Percentiles rank a stretch among this genome's conserved stretches.
phyloP scores from a whole-genome alignment of 2,797 vertebrate genomes.

The Gymnoscopelus braueri region DNA sequence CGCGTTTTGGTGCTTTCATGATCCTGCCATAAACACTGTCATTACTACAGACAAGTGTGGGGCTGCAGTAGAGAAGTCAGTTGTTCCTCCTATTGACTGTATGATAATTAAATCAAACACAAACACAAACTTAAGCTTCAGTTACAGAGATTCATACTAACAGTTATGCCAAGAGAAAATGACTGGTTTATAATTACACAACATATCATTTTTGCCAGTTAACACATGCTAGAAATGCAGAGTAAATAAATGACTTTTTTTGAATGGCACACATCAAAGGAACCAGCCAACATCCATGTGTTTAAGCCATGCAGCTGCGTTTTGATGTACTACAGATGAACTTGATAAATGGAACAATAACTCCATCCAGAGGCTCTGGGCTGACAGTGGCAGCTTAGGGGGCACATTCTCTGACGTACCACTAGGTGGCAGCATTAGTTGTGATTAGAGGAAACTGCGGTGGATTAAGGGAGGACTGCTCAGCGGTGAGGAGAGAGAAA shows the following conservation, averaged over 20 bases:
- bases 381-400: slow-evolving; percentile 10
- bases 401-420: slow-evolving; percentile 38
- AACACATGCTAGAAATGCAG: not conserved
- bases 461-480: not conserved
- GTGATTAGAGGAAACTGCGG: slow-evolving; percentile 7
- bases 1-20: slow-evolving; percentile 16
- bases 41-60: not conserved
- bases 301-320: not conserved
- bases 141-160: not conserved
- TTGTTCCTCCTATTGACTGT: slow-evolving; percentile 6
- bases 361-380: slow-evolving; percentile 68
- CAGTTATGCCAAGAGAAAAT: not conserved
- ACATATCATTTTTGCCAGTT: slow-evolving; percentile 7
- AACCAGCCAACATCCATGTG: not conserved
- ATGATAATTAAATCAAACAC: slow-evolving; percentile 8
- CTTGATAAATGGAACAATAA: slow-evolving; percentile 56
- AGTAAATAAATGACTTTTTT: not conserved
- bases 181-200: not conserved
- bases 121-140: not conserved
- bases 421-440: slow-evolving; percentile 74
- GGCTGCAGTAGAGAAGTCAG: not conserved
- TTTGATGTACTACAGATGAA: not conserved
- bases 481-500: too few species aligned
- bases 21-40: not conserved
- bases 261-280: not conserved